Evolutionary conservation across 2,113 vertebrate genomes (phyloP).

Genomic region (Xenus cinereus): DNA sequence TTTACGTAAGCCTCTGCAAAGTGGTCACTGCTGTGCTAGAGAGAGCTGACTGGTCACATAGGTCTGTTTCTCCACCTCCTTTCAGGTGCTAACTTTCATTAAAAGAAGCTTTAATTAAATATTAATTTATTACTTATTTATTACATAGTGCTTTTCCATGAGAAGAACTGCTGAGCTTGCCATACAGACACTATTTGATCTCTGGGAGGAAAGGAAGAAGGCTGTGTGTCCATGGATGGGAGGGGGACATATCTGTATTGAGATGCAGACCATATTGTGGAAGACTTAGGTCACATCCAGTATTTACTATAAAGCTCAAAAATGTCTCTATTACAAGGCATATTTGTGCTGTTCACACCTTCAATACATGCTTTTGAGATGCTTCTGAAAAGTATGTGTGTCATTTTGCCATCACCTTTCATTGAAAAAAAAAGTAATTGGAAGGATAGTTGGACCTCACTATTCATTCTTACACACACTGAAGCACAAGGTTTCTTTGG

Average conservation of each 20-base stretch:
- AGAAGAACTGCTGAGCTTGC: constrained; percentile 45
- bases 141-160: constrained; percentile 2
- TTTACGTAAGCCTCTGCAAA: not conserved
- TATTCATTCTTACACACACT: not conserved
- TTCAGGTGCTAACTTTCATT: constrained; percentile 42
- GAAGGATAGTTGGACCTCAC: not conserved
- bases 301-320: not conserved
- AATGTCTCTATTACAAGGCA: not conserved
- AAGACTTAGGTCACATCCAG: not conserved
- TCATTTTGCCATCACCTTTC: not conserved
- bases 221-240: not conserved
- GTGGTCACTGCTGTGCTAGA: not conserved
- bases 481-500: not conserved
- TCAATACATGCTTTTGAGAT: not conserved
- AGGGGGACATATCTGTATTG: not conserved
- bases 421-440: not conserved
- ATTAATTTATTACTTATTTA: constrained; percentile 64
- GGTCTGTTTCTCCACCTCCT: not conserved
- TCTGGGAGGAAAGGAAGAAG: not conserved
- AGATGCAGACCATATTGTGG: not conserved
- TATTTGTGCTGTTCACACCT: not conserved
- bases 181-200: constrained; percentile 28
- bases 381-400: not conserved
- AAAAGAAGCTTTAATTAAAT: constrained; percentile 30
- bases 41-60: not conserved